phyloP scores from a whole-genome alignment of 1,140 invertebrate species.

The Acromyrmex echinatior region DNA sequence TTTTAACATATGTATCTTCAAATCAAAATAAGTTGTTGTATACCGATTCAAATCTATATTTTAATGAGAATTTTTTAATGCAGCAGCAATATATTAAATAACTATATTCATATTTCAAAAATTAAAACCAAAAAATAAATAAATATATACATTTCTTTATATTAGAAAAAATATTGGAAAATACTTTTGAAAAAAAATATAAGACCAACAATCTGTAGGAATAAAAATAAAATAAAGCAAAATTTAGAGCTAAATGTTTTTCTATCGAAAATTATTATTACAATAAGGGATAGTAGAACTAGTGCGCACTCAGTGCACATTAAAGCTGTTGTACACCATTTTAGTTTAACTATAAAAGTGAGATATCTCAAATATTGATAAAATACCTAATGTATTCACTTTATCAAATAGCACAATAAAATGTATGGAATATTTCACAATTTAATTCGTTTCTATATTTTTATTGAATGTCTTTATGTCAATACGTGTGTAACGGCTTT shows the following conservation, averaged over 20 bases:
- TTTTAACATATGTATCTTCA: neutral
- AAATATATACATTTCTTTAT: neutral
- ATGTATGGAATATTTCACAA: too few relatives aligned
- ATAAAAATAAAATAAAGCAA: conserved; percentile 14
- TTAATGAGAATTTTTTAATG: neutral
- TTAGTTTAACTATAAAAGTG: too few relatives aligned
- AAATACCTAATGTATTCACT: too few relatives aligned
- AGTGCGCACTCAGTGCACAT: too few relatives aligned
- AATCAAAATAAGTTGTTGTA: neutral
- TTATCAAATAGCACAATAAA: too few relatives aligned
- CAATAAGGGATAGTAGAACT: neutral
- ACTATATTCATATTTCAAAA: neutral
- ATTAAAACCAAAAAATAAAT: neutral
- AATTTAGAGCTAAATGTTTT: neutral
- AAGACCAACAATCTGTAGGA: neutral
- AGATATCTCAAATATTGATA: too few relatives aligned
- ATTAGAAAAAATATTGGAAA: neutral
- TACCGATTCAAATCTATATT: neutral
- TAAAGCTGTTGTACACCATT: too few relatives aligned
- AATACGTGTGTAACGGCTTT: too few relatives aligned
- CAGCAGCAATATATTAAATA: neutral
- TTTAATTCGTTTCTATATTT: too few relatives aligned
- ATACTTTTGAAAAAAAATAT: neutral
- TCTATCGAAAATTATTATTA: neutral
- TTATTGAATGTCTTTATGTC: too few relatives aligned